Evolutionary conservation across 2,888 invertebrate genomes (phyloP).

Genomic region (Rapana venosa): DNA sequence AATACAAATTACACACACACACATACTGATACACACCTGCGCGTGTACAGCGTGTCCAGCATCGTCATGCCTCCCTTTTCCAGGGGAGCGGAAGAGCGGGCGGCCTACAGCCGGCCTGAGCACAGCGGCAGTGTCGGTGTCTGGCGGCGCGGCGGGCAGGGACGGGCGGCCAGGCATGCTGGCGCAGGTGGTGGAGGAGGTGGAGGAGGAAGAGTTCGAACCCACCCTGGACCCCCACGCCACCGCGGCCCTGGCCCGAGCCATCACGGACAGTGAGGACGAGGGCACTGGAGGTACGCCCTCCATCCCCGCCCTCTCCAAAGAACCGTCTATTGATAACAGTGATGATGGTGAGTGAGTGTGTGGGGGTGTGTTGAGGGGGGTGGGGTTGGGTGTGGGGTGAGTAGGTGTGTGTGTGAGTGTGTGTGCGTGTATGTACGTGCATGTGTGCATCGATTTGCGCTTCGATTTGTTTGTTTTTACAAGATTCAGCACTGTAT

Average conservation of each 20-base stretch:
- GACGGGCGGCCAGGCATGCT: constrained; percentile 39
- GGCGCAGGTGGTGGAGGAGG: constrained; percentile 61
- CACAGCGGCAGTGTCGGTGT: constrained; percentile 13
- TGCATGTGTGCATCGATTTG: too few relatives aligned
- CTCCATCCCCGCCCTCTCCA: constrained; percentile 64
- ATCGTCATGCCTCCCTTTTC: background rate
- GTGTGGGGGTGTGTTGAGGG: background rate
- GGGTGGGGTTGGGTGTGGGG: too few relatives aligned
- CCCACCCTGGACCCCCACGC: constrained; percentile 67
- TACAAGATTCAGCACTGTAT: too few relatives aligned
- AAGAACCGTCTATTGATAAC: constrained; percentile 65
- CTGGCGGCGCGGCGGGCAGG: background rate
- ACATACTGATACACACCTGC: too few relatives aligned
- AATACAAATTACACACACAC: too few relatives aligned
- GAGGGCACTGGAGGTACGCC: constrained; percentile 61
- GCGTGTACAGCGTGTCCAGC: too few relatives aligned
- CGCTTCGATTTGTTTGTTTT: too few relatives aligned
- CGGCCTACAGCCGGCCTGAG: background rate
- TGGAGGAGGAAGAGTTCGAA: constrained; percentile 73
- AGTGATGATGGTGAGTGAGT: constrained; percentile 63
- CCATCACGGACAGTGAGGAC: constrained; percentile 75
- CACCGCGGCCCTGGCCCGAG: constrained; percentile 72
- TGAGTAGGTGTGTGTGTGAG: background rate
- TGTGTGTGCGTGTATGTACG: background rate
- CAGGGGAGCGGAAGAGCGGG: background rate